These are phyloP conservation scores for Bucco capensis DNA, from an alignment of 2,113 vertebrate species.

Conservation along the genomic window DNA sequence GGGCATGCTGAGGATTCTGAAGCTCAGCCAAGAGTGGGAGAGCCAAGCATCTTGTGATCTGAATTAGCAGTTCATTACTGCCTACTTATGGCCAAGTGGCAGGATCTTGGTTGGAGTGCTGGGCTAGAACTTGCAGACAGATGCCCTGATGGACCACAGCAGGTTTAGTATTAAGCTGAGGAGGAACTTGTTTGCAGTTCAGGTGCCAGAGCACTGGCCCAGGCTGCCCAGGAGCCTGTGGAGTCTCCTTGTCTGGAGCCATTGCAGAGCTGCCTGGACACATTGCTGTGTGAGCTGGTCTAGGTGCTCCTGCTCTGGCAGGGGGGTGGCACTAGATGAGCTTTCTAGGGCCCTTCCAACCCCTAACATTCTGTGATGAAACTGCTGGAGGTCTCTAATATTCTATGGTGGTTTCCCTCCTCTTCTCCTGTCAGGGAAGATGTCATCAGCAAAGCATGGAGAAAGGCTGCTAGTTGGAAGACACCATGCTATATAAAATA, in stretches of 20 bases:
- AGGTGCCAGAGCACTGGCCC: no score
- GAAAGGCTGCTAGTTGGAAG: neutral
- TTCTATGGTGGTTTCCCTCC: neutral
- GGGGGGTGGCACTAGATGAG: no score
- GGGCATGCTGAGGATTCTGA: neutral
- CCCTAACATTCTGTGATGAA: no score
- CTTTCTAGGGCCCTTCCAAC: no score
- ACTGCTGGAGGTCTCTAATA: neutral
- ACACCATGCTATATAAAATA: neutral
- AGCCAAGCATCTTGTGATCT: neutral
- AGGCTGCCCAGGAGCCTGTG: no score
- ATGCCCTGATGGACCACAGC: no score
- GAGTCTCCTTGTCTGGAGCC: no score
- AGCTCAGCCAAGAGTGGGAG: neutral
- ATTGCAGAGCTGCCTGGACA: no score
- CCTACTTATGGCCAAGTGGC: neutral
- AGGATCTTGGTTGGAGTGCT: neutral
- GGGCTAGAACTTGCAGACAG: neutral
- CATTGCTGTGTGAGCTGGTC: no score
- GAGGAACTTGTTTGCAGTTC: no score
- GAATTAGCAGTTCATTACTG: constrained; percentile 6
- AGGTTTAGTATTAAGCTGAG: no score
- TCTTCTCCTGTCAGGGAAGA: neutral
- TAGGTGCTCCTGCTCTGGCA: no score
- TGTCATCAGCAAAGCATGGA: neutral